Evolutionary conservation across 2,888 invertebrate species (phyloP).

Genomic region (Escarpia spicata): DNA sequence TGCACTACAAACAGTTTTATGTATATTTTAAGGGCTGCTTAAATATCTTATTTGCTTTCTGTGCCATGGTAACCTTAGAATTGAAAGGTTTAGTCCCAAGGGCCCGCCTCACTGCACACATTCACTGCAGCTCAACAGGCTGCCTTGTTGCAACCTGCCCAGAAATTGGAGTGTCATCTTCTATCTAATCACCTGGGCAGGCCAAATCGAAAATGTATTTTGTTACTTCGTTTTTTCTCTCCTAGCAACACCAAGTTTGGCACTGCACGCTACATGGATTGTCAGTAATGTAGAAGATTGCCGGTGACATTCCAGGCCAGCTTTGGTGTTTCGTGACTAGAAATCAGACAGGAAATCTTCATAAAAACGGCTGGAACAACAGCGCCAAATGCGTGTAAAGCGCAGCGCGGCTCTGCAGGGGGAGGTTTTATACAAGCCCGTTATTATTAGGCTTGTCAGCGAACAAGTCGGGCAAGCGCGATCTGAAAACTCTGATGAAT

Average conservation of each 20-base stretch:
- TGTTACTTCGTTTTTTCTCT: background rate
- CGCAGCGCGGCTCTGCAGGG: background rate
- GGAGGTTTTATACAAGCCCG: background rate
- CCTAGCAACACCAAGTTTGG: background rate
- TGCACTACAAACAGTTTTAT: background rate
- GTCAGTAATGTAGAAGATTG: background rate
- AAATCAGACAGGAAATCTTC: background rate
- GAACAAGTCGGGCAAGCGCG: background rate
- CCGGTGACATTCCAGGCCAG: background rate
- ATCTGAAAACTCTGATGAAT: background rate
- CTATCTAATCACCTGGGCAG: background rate
- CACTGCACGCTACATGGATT: background rate
- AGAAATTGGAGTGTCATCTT: slow-evolving; percentile 12
- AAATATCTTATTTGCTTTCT: background rate
- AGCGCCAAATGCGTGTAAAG: background rate
- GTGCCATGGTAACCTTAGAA: background rate
- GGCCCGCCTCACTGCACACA: background rate
- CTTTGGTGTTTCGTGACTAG: background rate
- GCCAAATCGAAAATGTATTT: background rate
- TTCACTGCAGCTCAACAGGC: background rate
- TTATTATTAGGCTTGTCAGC: background rate
- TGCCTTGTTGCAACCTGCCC: background rate
- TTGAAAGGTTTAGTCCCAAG: background rate
- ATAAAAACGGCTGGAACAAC: background rate
- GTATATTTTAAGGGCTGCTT: background rate